Evolutionary conservation across 1,140 invertebrate genomes (phyloP), one percentile per base, ranked within the genome.

Genomic region (Camponotus pennsylvanicus): DNA sequence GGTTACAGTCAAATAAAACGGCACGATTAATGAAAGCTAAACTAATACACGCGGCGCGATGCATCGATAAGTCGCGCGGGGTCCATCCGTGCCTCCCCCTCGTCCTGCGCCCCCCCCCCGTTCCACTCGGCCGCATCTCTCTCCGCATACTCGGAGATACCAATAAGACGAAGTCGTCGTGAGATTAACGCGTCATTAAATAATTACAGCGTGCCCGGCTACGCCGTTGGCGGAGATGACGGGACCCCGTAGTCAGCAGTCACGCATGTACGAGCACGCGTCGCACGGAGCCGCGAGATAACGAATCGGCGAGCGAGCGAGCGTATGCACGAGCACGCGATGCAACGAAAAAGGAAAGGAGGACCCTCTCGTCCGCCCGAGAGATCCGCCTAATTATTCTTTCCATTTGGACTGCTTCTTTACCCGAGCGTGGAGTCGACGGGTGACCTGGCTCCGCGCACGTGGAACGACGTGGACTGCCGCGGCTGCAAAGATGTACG

Each of bases 401-500:
- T 69, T 82, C 73, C 79, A 86, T 90, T 69, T 80, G 88, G 70
- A 83, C 90, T 89, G 84, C 77, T 89, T 91, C 88, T 84, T 86
- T 73, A 88, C 69, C 87, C 64, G 84, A 91, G 89, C 91, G 88
- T 86, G 85, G 69, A 37, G 84, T 77, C 52, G 78, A 88, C 89
- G 88, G 88, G 88, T 83, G 91, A 91, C 86, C 91, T 85, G 86
- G 87, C 87, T 87, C 76, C 88, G 77, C 59, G 78, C 84, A 82
- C 78, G 27, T 84, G 89, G 86, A 90, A 90, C 88, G 88, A 85
- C 66, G 52, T 27, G 27, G 7, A 9, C 52, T 40, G 63, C 69
- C 27, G 42, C 18, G 32, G n/a, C 8, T 37, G 45, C 11, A 34
- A 6, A 27, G 15, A 64, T 63, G 9, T n/a, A 42, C 27, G 64